These are phyloP conservation scores for Cheilosia vulpina DNA, from an alignment of 2,888 invertebrate genomes.

Conservation along the genomic window DNA sequence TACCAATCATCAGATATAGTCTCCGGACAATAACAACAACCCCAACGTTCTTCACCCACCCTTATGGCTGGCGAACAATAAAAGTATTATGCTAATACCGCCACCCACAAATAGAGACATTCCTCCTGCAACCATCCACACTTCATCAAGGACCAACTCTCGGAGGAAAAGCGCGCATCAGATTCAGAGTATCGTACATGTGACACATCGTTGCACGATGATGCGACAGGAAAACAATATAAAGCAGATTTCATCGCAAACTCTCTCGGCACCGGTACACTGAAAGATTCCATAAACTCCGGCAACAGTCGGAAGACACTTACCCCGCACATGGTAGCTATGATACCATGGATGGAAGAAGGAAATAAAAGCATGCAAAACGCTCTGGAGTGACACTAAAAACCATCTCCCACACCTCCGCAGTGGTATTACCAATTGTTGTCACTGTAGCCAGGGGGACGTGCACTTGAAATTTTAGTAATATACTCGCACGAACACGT, in stretches of 20 bases:
- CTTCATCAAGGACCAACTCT: slow-evolving; percentile 61
- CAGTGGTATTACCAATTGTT: slow-evolving; percentile 33
- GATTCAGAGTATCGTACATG: slow-evolving; percentile 59
- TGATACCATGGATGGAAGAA: slow-evolving; percentile 41
- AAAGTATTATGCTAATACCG: slow-evolving; percentile 74
- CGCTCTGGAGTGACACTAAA: slow-evolving; percentile 59
- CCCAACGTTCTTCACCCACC: slow-evolving; percentile 25
- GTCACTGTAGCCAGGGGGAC: slow-evolving; percentile 23
- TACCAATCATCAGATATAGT: slow-evolving; percentile 52
- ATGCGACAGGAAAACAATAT: slow-evolving; percentile 75
- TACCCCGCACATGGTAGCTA: slow-evolving; percentile 53
- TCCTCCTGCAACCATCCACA: slow-evolving; percentile 16
- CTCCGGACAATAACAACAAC: slow-evolving; percentile 48
- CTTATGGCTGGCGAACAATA: slow-evolving; percentile 61
- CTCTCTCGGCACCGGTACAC: slow-evolving; percentile 35
- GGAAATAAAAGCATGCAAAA: slow-evolving; percentile 60
- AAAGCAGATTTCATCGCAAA: slow-evolving; percentile 72
- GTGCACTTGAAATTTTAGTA: slow-evolving; percentile 52
- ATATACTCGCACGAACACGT: slow-evolving; percentile 17
- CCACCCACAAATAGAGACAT: slow-evolving; percentile 39
- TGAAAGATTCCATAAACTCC: slow-evolving; percentile 66
- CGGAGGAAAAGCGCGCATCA: slow-evolving; percentile 65
- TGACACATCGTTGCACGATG: slow-evolving; percentile 72
- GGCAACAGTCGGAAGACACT: slow-evolving; percentile 66
- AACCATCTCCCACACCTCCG: slow-evolving; percentile 38